These are phyloP conservation scores for Macroglossus sobrinus DNA, from an alignment of 2,113 vertebrate genomes.

Conservation along the genomic window DNA sequence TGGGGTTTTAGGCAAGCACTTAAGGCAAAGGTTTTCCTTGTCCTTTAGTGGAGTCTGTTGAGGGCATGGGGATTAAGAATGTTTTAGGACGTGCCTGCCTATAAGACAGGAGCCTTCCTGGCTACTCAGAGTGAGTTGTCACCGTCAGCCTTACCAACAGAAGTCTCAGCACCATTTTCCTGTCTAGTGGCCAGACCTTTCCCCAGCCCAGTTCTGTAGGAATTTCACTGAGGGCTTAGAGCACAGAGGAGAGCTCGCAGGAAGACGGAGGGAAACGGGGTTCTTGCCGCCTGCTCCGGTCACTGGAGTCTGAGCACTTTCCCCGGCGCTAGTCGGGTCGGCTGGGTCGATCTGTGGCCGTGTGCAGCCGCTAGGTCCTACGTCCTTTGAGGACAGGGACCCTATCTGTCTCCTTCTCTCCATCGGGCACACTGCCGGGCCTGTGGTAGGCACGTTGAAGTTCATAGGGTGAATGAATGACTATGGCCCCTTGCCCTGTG, in stretches of 20 bases:
- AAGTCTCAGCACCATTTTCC: background rate
- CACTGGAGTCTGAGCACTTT: background rate
- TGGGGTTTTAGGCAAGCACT: background rate
- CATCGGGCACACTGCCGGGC: background rate
- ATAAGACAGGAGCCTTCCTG: background rate
- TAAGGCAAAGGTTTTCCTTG: background rate
- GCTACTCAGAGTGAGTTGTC: background rate
- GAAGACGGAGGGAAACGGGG: background rate
- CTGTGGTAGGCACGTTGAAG: background rate
- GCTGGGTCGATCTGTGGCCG: background rate
- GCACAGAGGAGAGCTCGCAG: background rate
- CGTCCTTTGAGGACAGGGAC: background rate
- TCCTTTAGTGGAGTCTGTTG: background rate
- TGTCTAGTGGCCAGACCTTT: background rate
- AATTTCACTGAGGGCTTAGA: background rate
- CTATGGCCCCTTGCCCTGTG: background rate
- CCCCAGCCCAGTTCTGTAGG: background rate
- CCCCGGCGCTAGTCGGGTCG: background rate
- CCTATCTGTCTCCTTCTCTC: background rate
- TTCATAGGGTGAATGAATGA: background rate
- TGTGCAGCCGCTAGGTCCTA: background rate
- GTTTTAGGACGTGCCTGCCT: background rate
- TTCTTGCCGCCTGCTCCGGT: background rate
- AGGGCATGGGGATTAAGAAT: background rate
- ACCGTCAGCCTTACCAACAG: background rate